Percentiles rank a stretch among this genome's conserved stretches.
phyloP scores from a whole-genome alignment of 2,113 vertebrate genomes.

The Chionomys nivalis region DNA sequence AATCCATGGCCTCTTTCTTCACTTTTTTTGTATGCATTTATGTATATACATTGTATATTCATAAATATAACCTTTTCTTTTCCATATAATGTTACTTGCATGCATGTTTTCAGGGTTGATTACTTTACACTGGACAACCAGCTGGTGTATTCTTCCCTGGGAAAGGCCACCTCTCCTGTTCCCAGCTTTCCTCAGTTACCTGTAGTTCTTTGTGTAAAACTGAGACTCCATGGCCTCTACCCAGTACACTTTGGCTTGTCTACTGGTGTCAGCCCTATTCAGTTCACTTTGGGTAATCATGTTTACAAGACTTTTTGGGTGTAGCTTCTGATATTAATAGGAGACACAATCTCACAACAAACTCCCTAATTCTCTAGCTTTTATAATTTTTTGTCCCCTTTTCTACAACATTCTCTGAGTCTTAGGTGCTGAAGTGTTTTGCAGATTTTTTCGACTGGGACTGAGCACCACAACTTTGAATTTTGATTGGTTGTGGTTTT shows the following conservation, averaged over 20 bases:
- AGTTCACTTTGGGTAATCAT: background rate
- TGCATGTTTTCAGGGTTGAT: background rate
- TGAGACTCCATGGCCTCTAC: background rate
- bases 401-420: background rate
- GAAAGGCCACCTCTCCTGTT: background rate
- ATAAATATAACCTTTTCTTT: background rate
- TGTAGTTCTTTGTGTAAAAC: background rate
- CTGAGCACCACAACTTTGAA: background rate
- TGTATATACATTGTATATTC: background rate
- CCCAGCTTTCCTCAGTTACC: background rate
- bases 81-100: background rate
- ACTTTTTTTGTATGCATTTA: background rate
- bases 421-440: background rate
- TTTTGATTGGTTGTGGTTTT: background rate
- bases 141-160: background rate
- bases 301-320: background rate
- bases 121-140: background rate
- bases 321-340: background rate
- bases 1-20: background rate
- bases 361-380: background rate
- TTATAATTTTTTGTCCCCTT: too few species aligned
- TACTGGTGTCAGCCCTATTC: background rate
- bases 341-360: background rate
- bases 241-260: background rate
- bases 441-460: background rate